A percentile compares a stretch with the other conserved stretches of the same genome.
Evolutionary conservation across 35 echinoderm and acorn worm species (phyloP).

Genomic region (Diadema setosum): DNA sequence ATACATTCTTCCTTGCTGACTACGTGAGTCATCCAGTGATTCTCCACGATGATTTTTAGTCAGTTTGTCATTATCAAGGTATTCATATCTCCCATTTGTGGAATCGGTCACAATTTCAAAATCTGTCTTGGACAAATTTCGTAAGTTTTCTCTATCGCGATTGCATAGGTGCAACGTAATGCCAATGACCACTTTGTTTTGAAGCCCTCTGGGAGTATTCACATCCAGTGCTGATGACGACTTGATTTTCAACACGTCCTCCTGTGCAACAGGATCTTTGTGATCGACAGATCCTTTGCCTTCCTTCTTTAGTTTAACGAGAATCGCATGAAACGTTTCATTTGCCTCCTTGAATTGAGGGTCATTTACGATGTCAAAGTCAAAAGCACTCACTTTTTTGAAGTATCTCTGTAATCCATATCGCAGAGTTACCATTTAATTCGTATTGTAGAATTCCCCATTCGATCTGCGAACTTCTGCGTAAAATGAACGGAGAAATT

Average conservation of each 20-base stretch:
- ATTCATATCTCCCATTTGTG: too few species aligned
- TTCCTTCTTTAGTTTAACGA: neutral
- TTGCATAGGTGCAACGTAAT: constrained; percentile 47
- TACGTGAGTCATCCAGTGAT: neutral
- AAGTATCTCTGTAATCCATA: neutral
- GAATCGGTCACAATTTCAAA: too few species aligned
- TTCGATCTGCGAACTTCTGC: neutral
- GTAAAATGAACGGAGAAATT: neutral
- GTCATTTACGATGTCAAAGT: neutral
- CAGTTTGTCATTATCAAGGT: too few species aligned
- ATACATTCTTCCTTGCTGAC: constrained; percentile 41
- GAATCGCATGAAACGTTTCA: neutral
- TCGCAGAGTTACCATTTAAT: neutral
- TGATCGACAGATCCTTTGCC: neutral
- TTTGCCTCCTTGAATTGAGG: neutral
- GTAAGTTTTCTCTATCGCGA: constrained; percentile 16
- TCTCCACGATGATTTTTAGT: too few species aligned
- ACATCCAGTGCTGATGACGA: neutral
- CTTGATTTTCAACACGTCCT: neutral
- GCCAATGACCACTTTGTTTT: constrained; percentile 46
- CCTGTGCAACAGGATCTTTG: neutral
- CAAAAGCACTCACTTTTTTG: neutral
- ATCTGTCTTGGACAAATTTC: constrained; percentile 11
- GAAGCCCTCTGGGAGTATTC: constrained; percentile 23
- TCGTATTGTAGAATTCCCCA: neutral